phyloP scores from a whole-genome alignment of 1,140 invertebrate species.

The Drosophila mojavensis region DNA sequence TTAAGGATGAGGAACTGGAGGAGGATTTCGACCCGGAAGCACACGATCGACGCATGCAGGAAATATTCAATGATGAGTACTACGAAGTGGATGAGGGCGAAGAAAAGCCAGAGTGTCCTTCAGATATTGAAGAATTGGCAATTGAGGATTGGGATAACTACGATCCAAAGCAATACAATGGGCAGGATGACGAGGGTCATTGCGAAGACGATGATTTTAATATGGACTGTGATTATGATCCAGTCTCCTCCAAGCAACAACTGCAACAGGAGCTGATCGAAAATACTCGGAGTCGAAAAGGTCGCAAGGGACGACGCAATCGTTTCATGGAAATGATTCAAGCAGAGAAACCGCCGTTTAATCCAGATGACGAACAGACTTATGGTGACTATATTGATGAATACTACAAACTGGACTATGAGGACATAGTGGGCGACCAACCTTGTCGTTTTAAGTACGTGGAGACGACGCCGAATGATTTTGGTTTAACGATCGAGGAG shows the following conservation, averaged over 20 bases:
- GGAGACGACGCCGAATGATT: slow-evolving; percentile 94
- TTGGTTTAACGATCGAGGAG: slow-evolving; percentile 95
- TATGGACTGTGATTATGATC: slow-evolving; percentile 95
- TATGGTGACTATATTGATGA: slow-evolving; percentile 96
- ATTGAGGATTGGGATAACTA: slow-evolving; percentile 92
- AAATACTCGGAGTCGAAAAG: slow-evolving; percentile 86
- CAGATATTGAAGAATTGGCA: slow-evolving; percentile 90
- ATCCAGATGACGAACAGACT: slow-evolving; percentile 90
- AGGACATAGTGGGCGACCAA: slow-evolving; percentile 96
- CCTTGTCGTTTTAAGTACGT: slow-evolving; percentile 97
- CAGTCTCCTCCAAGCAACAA: slow-evolving; percentile 84
- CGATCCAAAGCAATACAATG: slow-evolving; percentile 76
- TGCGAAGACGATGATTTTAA: slow-evolving; percentile 93
- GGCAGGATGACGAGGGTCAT: slow-evolving; percentile 84
- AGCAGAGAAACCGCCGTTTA: slow-evolving; percentile 91
- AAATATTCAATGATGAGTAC: slow-evolving; percentile 94
- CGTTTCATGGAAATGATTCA: slow-evolving; percentile 90
- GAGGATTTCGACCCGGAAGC: slow-evolving; percentile 97
- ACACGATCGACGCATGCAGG: slow-evolving; percentile 94
- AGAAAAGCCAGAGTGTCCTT: slow-evolving; percentile 91
- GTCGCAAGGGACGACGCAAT: slow-evolving; percentile 86
- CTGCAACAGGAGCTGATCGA: slow-evolving; percentile 87
- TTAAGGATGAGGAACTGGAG: slow-evolving; percentile 90
- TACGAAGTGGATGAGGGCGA: slow-evolving; percentile 90
- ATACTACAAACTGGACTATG: slow-evolving; percentile 97